Base-by-base conservation (phyloP, 2,888 invertebrate species). In the Hylaea fasciaria region DNA sequence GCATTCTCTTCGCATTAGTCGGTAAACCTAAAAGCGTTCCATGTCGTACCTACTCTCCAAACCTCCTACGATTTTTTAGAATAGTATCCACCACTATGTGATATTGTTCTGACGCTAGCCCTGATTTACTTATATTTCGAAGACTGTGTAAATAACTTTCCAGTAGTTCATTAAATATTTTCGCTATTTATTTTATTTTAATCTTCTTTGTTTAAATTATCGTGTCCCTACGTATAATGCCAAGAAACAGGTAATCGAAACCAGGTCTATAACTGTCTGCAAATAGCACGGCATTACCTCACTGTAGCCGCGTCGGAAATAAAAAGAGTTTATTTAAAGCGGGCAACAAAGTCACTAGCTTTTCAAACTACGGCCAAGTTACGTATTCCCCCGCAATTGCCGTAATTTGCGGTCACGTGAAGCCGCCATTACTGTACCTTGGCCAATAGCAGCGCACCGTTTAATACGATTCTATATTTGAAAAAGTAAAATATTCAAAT, bases 321-420 rank as follows among this genome's bases (percentile, higher is more conserved):
- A 57, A 57, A 62, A 44, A 12, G 40, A 51, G 41, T 57, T 50
- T 46, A 39, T 35, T 43, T 46, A 53, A 35, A 48, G 40, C 45
- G 12, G 29, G 39, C 53, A 28, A 47, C 48, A 29, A 55, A 62
- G 48, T 58, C 45, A 49, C 52, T 65, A 65, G 65, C 62, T 57
- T 57, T 56, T 67, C 61, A 56, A 63, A 63, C 59, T 56, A 57
- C 48, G 48, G 28, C 40, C 57, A 61, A 57, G 74, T 80, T 82
- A 82, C 74, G 78, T 79, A 75, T 77, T 72, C 82, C 81, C 77
- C 71, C 75, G 78, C 84, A 82, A 86, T 87, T 83, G 85, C 84
- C 79, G 83, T 83, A 87, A 87, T 89, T 89, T 89, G 90, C 81
- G 89, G 91, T 92, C 92, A 91, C 92, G 91, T 87, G 84, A 92